phyloP scores from a whole-genome alignment of 2,113 vertebrate species.

The Todiramphus saurophagus region DNA sequence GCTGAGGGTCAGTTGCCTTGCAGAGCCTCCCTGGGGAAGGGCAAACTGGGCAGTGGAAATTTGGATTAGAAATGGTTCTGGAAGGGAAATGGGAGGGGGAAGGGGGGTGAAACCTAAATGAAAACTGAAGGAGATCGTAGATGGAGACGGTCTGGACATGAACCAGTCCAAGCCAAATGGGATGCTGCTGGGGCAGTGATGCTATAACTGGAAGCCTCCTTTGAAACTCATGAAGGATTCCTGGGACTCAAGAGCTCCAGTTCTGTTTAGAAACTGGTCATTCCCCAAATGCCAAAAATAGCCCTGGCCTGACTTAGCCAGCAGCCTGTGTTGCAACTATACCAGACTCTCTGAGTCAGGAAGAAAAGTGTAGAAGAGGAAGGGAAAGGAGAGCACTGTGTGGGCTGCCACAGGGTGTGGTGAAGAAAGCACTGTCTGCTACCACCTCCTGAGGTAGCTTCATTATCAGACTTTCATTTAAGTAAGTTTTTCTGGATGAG shows the following conservation, averaged over 20 bases:
- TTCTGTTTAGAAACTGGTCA: slow-evolving; percentile 12
- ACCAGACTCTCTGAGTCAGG: slow-evolving; percentile 55
- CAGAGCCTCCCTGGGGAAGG: not conserved
- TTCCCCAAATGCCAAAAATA: slow-evolving; percentile 12
- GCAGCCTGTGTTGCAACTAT: slow-evolving; percentile 6
- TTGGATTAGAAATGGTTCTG: not conserved
- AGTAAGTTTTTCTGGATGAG: not conserved
- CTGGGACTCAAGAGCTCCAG: not conserved
- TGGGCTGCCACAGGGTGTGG: slow-evolving; percentile 5
- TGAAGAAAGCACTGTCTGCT: slow-evolving; percentile 42
- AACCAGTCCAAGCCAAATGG: not conserved
- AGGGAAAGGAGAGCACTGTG: not conserved
- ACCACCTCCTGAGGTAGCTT: not conserved
- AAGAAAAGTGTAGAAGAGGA: slow-evolving; percentile 37
- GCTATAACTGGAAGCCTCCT: not conserved
- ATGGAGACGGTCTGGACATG: not conserved
- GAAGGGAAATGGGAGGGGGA: not conserved
- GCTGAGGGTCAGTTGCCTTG: not conserved
- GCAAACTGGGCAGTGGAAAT: not conserved
- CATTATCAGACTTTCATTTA: not conserved
- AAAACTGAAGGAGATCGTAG: not conserved
- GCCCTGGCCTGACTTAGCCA: slow-evolving; percentile 28
- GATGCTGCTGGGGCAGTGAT: not conserved
- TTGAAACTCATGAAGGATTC: not conserved
- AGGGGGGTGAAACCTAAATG: not conserved